phyloP scores from a whole-genome alignment of 2,888 invertebrate species.

The Macaria notata region DNA sequence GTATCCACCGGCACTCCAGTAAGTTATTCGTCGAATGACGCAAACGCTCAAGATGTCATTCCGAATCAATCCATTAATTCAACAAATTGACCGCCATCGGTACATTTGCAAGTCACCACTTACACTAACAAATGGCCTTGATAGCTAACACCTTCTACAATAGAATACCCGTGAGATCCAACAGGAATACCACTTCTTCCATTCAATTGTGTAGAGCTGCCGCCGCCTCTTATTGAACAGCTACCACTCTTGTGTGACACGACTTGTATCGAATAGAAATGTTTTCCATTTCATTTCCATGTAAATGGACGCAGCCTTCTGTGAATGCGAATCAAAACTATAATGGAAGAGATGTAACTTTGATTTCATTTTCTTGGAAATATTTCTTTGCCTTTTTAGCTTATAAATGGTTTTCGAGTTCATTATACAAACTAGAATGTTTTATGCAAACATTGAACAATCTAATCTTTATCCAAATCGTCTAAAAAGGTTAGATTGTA shows the following conservation, averaged over 20 bases:
- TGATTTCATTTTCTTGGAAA: neutral
- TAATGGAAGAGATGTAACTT: neutral
- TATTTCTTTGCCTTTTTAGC: neutral
- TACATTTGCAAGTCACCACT: slow-evolving; percentile 41
- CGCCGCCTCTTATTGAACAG: too few species aligned
- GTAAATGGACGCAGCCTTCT: slow-evolving; percentile 25
- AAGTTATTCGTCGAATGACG: slow-evolving; percentile 11
- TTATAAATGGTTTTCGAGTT: too few species aligned
- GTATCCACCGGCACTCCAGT: too few species aligned
- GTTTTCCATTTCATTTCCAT: slow-evolving; percentile 35
- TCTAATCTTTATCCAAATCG: too few species aligned
- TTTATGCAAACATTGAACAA: too few species aligned
- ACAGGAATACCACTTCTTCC: too few species aligned
- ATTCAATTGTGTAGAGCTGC: too few species aligned
- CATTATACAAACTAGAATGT: too few species aligned
- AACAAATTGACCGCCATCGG: slow-evolving; percentile 38
- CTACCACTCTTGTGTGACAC: too few species aligned
- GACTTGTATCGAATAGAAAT: slow-evolving; percentile 28
- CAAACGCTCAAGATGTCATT: slow-evolving; percentile 13
- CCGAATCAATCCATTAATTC: slow-evolving; percentile 42
- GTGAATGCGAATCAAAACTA: slow-evolving; percentile 14
- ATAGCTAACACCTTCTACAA: slow-evolving; percentile 17
- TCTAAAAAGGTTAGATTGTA: too few species aligned
- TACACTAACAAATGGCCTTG: slow-evolving; percentile 31
- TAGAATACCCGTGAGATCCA: too few species aligned